Base-by-base conservation (phyloP, 2,888 invertebrate species). In the Acleris literana region DNA sequence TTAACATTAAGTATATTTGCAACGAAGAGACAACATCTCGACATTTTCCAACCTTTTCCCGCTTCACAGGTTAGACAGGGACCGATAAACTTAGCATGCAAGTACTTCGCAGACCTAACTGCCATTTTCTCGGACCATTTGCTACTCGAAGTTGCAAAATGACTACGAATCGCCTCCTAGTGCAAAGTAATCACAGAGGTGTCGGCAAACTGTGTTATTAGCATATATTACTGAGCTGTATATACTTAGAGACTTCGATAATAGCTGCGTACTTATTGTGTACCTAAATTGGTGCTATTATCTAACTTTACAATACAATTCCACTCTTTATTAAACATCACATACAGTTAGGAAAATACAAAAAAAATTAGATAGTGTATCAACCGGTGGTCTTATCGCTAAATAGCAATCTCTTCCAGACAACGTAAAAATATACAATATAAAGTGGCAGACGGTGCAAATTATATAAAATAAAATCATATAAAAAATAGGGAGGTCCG, bases 181-280 rank as follows among this genome's bases (percentile, higher is more conserved):
- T 55, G 64, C 55, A 44, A 60, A 49, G 53, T 59, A 54, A 49
- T 60, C 59, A 55, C 51, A 43, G 18, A 39, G 43, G 39, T 18
- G 13, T 43, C n/a, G 17, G 59, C 18, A 49, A 64, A 54, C 52
- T 54, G 60, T 49, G 16, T 20, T 49, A 63, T 63, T 64, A 59
- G 39, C 59, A 59, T 64, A 54, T 59, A 59, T 56, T 44, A 52
- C 44, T 3, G 16, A 44, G 20, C 39, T 39, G 39, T 4, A 9
- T 33, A 39, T 39, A 44, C 43, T 22, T 13, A n/a, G 20, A n/a
- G 16, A 46, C 46, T 17, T 46, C 46, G 2, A 16, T 46, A 33
- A 33, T 33, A 16, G 13, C 44, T 44, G 6, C 6, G 25, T 53
- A 25, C 53, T 53, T 22, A 25, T n/a, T 33, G 33, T 33, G 33